phyloP scores from a whole-genome alignment of 1,140 invertebrate species.

The Diabrotica undecimpunctata region DNA sequence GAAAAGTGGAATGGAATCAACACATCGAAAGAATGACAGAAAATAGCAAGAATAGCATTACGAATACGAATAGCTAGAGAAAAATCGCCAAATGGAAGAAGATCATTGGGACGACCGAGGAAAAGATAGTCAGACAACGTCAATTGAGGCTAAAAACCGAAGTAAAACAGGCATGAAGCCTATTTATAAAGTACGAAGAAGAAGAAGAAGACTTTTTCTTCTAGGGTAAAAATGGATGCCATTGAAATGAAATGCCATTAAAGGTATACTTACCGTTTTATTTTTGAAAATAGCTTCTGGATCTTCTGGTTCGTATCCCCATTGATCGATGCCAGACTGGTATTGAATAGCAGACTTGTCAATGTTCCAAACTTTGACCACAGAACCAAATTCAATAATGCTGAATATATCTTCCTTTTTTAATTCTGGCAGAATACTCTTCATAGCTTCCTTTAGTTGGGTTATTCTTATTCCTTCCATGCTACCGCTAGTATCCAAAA shows the following conservation, averaged over 20 bases:
- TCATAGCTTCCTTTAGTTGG: constrained; percentile 65
- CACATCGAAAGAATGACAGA: too few species aligned
- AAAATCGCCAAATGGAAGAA: too few species aligned
- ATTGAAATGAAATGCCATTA: not conserved
- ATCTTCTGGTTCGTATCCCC: constrained; percentile 5
- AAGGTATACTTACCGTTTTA: constrained; percentile 16
- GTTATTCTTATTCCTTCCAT: constrained; percentile 60
- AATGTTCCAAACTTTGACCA: constrained; percentile 49
- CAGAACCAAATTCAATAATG: constrained; percentile 60
- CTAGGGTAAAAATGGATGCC: too few species aligned
- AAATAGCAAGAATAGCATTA: too few species aligned
- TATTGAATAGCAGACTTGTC: constrained; percentile 24
- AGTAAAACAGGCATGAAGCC: too few species aligned
- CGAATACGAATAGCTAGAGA: too few species aligned
- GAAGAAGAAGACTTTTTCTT: too few species aligned
- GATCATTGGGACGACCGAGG: too few species aligned
- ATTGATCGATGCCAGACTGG: constrained; percentile 19
- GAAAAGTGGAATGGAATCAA: too few species aligned
- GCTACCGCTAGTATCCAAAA: constrained; percentile 67
- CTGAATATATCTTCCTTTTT: constrained; percentile 63
- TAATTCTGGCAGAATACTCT: constrained; percentile 60
- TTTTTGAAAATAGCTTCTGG: constrained; percentile 16
- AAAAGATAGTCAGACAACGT: too few species aligned
- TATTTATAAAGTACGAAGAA: too few species aligned
- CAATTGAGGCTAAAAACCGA: too few species aligned